Percentiles rank a stretch among this genome's conserved stretches.
These are phyloP conservation scores for Dipodomys ordii DNA, from an alignment of 2,113 vertebrate genomes.

Conservation along the genomic window DNA sequence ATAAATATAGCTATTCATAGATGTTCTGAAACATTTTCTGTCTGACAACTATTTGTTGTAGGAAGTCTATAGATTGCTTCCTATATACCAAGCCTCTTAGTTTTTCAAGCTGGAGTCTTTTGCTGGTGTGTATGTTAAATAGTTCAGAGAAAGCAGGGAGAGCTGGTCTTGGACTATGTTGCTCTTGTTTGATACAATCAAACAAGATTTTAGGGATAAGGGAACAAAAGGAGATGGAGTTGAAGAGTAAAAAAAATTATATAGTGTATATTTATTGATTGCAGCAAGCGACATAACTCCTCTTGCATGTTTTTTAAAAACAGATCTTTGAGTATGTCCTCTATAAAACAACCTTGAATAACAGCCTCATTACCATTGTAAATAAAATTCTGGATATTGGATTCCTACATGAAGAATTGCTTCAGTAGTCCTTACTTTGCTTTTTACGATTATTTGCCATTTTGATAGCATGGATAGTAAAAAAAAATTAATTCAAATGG, in stretches of 20 bases:
- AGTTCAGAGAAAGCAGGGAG: neutral
- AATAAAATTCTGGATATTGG: conserved; percentile 28
- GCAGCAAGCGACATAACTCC: neutral
- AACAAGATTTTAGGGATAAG: neutral
- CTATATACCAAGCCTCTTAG: neutral
- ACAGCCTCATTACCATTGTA: neutral
- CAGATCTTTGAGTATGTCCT: neutral
- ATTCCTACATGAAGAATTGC: neutral
- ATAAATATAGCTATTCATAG: conserved; percentile 1
- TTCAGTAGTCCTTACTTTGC: conserved; percentile 18
- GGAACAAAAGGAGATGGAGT: neutral
- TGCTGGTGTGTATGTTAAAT: neutral
- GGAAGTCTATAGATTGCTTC: neutral
- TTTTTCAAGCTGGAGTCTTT: neutral
- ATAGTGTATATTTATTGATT: neutral
- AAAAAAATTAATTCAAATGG: conserved; percentile 23
- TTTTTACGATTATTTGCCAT: conserved; percentile 31
- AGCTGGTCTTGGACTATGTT: neutral
- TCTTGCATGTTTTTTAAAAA: conserved; percentile 43
- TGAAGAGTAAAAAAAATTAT: neutral
- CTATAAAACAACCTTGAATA: neutral
- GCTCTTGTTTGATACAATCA: neutral
- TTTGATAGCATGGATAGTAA: neutral
- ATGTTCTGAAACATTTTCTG: neutral
- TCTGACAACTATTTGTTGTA: neutral